Evolutionary conservation across 2,888 invertebrate genomes (phyloP), one percentile per base, ranked within the genome.

Genomic region (Philereme vetulata): DNA sequence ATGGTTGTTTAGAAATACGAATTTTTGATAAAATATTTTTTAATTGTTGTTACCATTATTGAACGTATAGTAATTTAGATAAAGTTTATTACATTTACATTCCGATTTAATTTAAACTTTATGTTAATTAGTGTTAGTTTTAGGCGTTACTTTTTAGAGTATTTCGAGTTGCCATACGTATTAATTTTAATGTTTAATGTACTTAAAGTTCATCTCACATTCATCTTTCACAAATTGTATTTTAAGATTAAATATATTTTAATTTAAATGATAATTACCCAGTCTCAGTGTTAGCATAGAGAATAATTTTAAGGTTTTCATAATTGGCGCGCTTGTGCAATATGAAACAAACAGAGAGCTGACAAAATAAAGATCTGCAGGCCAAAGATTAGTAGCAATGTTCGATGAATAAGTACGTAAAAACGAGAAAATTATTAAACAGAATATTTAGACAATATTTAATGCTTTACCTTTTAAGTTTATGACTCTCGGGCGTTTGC

Each of bases 331-430:
- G 66, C 72, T 69, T 70, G 89, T 87, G 88, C 87, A 84, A 84
- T 76, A 70, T 71, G 66, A 69, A 70, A 72, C 67, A 66, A 71
- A 72, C 71, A 58, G 51, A 47, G 58, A 74, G 71, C 77, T 82
- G 81, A 85, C 82, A 84, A 78, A 83, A 78, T 71, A 79, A 86
- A 86, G 90, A 90, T 90, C 90, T 91, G 90, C 78, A 85, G 87
- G 87, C 91, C 91, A 91, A 91, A 91, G 91, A 91, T 88, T 89
- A 91, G 85, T 80, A 78, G 80, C 77, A 75, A 75, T 72, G 67
- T 75, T 72, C 74, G 76, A 72, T 75, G 71, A 64, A 66, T 67
- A 58, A 77, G 7, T 35, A 35, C 7, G 70, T 68, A 72, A 76
- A 74, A 65, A 65, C 66, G 70, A 72, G 65, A 71, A 69, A 66